Evolutionary conservation across 2,888 invertebrate genomes (phyloP), one percentile per base, ranked within the genome.

Genomic region (Plagodis pulveraria): DNA sequence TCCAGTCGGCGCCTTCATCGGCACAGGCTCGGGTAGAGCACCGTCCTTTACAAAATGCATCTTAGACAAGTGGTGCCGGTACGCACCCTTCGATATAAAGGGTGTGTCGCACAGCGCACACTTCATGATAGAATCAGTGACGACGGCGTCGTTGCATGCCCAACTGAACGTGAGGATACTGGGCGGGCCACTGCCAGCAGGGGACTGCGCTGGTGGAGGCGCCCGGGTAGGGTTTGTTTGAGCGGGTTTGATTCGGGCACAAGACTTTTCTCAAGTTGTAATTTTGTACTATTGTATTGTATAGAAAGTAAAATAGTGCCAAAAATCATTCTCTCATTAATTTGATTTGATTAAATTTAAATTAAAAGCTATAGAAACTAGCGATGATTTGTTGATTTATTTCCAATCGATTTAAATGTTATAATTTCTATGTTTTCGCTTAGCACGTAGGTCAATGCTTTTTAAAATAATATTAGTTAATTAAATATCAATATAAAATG

Each of bases 61-160:
- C 89, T 98, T 98, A 49, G 98, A 98, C 74, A 99, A 92, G 80
- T 99, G 99, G 87, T 99, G 99, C 77, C 99, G 95, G 89, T 98
- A 99, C 9, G 99, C 98, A 55, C 98, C 99, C 89, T 98, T 99
- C 43, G 99, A 98, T 71, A 98, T 97, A 86, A 99, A 99, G 34
- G 98, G 98, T 33, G 98, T 98, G 88, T 98, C 98, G 93, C 98
- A 98, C 80, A 98, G 96, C 55, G 98, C 97, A 89, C 98, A 98
- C 87, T 98, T 98, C 95, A 98, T 97, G 63, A 97, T 96, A 35
- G 97, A 96, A 78, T 97, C 97, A 0, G 97, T 97, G 78, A 97
- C 95, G 5, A 98, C 96, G 6, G 97, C 97, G 83, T 98, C 98
- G 83, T 97, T 98, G 88, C 98, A 98, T 50, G 98, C 98, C 98